Evolutionary conservation across 2,797 vertebrate genomes (phyloP), one percentile per base, ranked within the genome.

Genomic region (Smutsia temminckii): DNA sequence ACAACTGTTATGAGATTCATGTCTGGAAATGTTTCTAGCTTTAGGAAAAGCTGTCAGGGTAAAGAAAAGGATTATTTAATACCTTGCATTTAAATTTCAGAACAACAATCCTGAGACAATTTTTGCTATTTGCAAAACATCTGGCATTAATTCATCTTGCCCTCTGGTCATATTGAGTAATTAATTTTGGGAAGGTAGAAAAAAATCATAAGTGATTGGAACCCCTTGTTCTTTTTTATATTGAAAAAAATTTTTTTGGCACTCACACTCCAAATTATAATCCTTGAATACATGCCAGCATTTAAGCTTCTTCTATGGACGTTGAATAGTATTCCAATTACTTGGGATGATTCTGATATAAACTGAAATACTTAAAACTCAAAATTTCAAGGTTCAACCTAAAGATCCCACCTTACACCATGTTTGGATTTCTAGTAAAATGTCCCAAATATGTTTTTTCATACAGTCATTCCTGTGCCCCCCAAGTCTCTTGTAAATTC

Each of bases 91-190:
- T 66, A 89, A 61, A 79, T 64, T 55, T 84, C 23, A 57, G 25
- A 80, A 90, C 32, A 66, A 94, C 10, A 93, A 61, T 49, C 8
- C 12, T 71, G 34, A 94, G 5, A 93, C n/a, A 55, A 42, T 49
- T 69, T 95, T 88, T 89, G 21, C 13, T 64, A 51, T 85, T 81
- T 95, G 46, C 9, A 87, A 81, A 95, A 89, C 25, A 55, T 87
- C 59, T 66, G 53, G 42, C 69, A 85, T 94, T 84, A 57, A 18
- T 61, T 87, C 8, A 78, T 85, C 8, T 17, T 72, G 18, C 21
- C 13, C 37, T 77, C 25, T 91, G 40, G 53, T 85, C 18, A 64
- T 42, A 61, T 34, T 89, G 55, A 91, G 77, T 66, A 93, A 89
- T 86, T 88, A 93, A 91, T 10, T 25, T 81, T 79, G 8, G 68